Conservation (phyloP, 2,888 invertebrate genomes). For the Celastrina argiolus region DNA sequence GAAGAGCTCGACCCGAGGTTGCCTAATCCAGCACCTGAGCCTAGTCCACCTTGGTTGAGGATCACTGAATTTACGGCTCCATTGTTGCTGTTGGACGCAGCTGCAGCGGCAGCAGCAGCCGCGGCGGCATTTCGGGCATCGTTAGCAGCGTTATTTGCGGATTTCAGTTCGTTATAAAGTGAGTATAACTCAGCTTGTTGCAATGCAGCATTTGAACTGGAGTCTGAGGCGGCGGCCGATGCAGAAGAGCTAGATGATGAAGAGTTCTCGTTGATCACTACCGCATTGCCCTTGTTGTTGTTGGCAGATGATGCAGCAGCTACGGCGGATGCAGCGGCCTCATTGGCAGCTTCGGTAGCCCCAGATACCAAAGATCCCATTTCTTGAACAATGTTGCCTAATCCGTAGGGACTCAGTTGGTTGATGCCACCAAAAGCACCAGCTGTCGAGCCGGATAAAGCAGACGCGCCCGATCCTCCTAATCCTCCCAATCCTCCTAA, state of each 20-base stretch:
- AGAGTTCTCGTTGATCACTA: neutral
- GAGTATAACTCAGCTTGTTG: neutral
- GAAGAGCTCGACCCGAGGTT: neutral
- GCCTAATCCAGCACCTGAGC: neutral
- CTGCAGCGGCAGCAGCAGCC: constrained; percentile 21
- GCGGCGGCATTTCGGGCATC: constrained; percentile 22
- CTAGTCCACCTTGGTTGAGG: neutral
- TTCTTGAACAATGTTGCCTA: no score
- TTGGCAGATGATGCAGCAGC: no score
- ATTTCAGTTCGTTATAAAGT: neutral
- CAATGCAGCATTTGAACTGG: neutral
- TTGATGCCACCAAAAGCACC: no score
- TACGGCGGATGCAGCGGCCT: neutral
- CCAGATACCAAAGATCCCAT: no score
- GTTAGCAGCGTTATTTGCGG: neutral
- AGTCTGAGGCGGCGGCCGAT: constrained; percentile 12
- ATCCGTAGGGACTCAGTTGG: no score
- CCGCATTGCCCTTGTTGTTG: neutral
- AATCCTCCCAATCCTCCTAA: no score
- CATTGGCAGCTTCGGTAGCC: neutral
- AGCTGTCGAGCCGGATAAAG: no score
- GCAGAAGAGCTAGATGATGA: neutral
- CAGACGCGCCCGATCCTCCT: no score
- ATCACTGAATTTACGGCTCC: no score
- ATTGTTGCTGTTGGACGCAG: no score